These are phyloP conservation scores for Tenrec ecaudatus DNA, from an alignment of 2,113 vertebrate genomes.

Conservation along the genomic window DNA sequence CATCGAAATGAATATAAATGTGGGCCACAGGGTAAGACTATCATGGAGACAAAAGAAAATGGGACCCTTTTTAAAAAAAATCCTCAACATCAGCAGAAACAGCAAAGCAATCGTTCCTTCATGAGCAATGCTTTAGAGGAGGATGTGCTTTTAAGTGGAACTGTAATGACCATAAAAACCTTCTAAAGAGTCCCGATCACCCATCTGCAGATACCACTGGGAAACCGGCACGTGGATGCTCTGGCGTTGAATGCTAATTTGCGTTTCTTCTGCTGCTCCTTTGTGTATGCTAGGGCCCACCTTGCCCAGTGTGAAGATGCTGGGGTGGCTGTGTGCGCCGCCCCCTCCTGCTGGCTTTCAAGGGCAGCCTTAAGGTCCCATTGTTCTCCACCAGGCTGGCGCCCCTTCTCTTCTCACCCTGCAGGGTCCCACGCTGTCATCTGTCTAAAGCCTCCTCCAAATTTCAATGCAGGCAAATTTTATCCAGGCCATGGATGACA, in stretches of 20 bases:
- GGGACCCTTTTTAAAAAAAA: neutral
- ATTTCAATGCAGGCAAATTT: conserved; percentile 70
- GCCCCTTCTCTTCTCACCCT: conserved; percentile 57
- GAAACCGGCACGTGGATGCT: neutral
- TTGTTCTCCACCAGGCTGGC: conserved; percentile 57
- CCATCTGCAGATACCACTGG: conserved; percentile 18
- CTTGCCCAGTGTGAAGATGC: neutral
- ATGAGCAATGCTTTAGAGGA: conserved; percentile 44
- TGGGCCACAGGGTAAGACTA: conserved; percentile 42
- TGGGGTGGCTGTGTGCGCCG: neutral
- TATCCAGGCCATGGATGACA: conserved; percentile 69
- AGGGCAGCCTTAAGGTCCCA: conserved; percentile 45
- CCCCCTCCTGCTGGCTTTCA: conserved; percentile 54
- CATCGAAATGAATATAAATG: conserved; percentile 63
- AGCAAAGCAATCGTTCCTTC: conserved; percentile 37
- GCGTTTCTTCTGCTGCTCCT: conserved; percentile 10
- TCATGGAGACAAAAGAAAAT: conserved; percentile 59
- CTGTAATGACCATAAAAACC: conserved; percentile 67
- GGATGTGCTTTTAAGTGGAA: conserved; percentile 32
- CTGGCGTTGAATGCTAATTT: conserved; percentile 66
- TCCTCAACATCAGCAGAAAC: conserved; percentile 54
- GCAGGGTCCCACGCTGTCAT: conserved; percentile 60
- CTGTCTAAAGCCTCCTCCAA: conserved; percentile 71
- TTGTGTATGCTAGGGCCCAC: neutral
- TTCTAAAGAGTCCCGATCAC: conserved; percentile 52